phyloP scores from a whole-genome alignment of 2,888 invertebrate species.

The Pheosia tremula region DNA sequence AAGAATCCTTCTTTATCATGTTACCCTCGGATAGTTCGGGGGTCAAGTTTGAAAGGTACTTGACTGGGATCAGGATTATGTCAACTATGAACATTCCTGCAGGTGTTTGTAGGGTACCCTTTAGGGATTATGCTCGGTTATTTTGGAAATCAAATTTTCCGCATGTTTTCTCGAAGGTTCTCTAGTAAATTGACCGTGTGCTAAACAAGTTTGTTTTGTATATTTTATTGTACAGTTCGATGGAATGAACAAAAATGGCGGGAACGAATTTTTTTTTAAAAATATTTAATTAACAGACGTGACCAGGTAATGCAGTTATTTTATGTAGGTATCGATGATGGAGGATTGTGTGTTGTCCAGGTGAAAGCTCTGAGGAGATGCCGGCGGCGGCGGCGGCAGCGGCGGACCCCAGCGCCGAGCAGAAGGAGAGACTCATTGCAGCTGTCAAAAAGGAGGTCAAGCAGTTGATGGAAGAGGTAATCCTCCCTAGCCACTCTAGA shows the following conservation, averaged over 20 bases:
- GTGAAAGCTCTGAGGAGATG: conserved; percentile 72
- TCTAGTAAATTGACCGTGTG: neutral
- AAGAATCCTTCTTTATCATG: neutral
- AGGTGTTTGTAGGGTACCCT: neutral
- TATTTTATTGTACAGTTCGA: neutral
- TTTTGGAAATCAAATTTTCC: neutral
- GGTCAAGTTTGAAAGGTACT: neutral
- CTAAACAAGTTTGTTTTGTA: neutral
- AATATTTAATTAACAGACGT: neutral
- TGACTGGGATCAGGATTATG: neutral
- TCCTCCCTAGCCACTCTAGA: no score
- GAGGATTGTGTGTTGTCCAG: conserved; percentile 40
- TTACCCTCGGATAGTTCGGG: neutral
- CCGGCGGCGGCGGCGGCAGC: conserved; percentile 62
- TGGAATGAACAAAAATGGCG: no score
- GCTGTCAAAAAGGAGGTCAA: conserved; percentile 96
- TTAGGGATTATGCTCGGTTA: neutral
- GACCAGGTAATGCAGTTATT: neutral
- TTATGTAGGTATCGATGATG: neutral
- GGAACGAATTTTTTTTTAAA: no score
- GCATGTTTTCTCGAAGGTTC: neutral
- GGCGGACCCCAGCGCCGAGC: conserved; percentile 78
- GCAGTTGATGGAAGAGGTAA: conserved; percentile 96
- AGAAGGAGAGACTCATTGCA: conserved; percentile 91
- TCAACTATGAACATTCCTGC: neutral